Percentiles rank a stretch among this genome's conserved stretches.
These are phyloP conservation scores for Pseudomyrmex gracilis DNA, from an alignment of 1,140 invertebrate species.

Conservation along the genomic window DNA sequence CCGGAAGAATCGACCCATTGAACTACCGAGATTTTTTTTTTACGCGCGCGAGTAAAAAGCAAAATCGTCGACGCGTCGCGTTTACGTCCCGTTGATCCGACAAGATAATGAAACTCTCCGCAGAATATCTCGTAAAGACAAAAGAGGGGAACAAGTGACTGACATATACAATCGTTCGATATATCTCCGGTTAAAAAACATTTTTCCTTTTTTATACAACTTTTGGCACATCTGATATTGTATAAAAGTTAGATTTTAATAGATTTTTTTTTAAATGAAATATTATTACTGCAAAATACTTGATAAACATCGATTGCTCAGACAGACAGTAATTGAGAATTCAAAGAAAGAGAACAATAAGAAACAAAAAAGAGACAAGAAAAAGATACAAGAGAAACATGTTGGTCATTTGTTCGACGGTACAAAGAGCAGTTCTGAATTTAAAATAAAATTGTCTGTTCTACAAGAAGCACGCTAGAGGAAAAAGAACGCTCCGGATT, in stretches of 20 bases:
- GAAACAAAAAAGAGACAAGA: not conserved
- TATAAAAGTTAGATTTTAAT: not conserved
- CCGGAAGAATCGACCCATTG: constrained; percentile 39
- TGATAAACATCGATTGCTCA: not conserved
- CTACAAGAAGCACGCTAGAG: not conserved
- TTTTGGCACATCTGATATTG: too few relatives aligned
- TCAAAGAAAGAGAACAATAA: not conserved
- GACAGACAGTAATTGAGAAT: not conserved
- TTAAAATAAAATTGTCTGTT: not conserved
- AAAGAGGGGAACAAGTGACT: too few relatives aligned
- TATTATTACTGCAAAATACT: not conserved
- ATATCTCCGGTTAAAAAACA: too few relatives aligned
- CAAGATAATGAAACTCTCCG: not conserved
- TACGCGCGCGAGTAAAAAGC: too few relatives aligned
- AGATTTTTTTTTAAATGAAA: constrained; percentile 4
- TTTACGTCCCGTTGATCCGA: not conserved
- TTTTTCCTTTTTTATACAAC: too few relatives aligned
- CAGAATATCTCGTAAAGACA: too few relatives aligned
- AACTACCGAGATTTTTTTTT: not conserved
- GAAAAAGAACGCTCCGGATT: not conserved
- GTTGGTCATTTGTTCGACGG: not conserved
- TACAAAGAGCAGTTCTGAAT: not conserved
- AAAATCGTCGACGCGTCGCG: not conserved
- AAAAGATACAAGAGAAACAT: not conserved
- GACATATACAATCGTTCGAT: too few relatives aligned